Conservation (phyloP, 2,888 invertebrate genomes). For the Uropetala carovei region DNA sequence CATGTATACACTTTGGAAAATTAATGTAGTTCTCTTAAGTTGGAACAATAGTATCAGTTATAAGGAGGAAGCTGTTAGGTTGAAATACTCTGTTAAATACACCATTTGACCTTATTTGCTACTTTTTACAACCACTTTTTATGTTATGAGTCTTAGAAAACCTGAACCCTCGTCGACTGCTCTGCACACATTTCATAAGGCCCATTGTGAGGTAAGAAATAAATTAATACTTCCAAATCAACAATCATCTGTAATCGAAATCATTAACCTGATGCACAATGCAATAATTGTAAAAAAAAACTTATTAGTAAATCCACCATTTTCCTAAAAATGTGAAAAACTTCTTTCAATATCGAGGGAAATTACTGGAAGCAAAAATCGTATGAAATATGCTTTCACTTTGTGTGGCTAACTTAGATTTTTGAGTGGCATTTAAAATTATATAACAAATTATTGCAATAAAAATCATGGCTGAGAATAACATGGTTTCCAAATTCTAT, state of each 20-base stretch:
- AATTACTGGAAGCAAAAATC: too few relatives aligned
- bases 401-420: too few relatives aligned
- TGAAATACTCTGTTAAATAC: conserved; percentile 51
- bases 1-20: conserved; percentile 52
- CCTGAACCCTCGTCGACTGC: conserved; percentile 39
- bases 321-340: too few relatives aligned
- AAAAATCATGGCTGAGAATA: background rate
- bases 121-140: conserved; percentile 59
- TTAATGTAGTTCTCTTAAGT: conserved; percentile 31
- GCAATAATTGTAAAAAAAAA: too few relatives aligned
- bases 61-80: conserved; percentile 60
- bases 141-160: conserved; percentile 51
- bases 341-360: too few relatives aligned
- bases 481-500: background rate
- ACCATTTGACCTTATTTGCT: conserved; percentile 59
- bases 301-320: too few relatives aligned
- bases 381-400: too few relatives aligned
- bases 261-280: conserved; percentile 1
- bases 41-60: conserved; percentile 45
- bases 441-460: background rate
- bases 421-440: too few relatives aligned
- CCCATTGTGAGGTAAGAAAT: conserved; percentile 57
- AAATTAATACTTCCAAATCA: conserved; percentile 7
- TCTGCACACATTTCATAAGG: conserved; percentile 52
- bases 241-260: background rate